Conservation (phyloP, 2,797 vertebrate genomes). For the Typhlichthys subterraneus region DNA sequence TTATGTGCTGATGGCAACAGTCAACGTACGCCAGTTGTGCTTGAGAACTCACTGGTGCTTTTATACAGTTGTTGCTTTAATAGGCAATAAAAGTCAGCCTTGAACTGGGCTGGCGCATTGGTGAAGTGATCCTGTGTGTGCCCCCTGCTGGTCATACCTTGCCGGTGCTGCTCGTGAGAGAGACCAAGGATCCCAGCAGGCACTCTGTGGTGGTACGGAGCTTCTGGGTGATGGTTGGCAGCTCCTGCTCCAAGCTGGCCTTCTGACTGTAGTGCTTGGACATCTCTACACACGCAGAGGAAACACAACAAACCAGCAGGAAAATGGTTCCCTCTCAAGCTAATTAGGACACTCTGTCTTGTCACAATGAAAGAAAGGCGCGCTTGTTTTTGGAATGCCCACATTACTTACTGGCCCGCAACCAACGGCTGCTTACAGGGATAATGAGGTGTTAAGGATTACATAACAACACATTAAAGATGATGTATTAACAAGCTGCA, state of each 20-base stretch:
- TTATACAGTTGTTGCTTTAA: constrained; percentile 20
- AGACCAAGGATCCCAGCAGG: constrained; percentile 88
- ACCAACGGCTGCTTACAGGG: background rate
- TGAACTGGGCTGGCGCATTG: background rate
- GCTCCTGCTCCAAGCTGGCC: constrained; percentile 87
- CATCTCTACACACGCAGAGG: constrained; percentile 78
- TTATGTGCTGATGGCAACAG: constrained; percentile 36
- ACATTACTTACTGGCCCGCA: background rate
- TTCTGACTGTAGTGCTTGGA: constrained; percentile 96
- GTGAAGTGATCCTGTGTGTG: constrained; percentile 32
- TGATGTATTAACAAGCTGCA: background rate
- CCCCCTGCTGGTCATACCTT: constrained; percentile 85
- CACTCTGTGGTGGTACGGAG: constrained; percentile 94
- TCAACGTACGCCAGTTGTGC: constrained; percentile 34
- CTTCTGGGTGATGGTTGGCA: constrained; percentile 93
- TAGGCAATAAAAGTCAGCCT: constrained; percentile 5
- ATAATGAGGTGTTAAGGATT: constrained; percentile 2
- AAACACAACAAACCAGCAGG: constrained; percentile 5
- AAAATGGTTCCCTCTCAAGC: constrained; percentile 1
- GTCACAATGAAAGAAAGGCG: background rate
- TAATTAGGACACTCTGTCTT: background rate
- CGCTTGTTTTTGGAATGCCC: background rate
- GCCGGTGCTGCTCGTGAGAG: constrained; percentile 86
- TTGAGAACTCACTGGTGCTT: constrained; percentile 27
- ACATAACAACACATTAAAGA: background rate